Conservation (phyloP, 2,797 vertebrate species). For the Amphiprion clarkii region DNA sequence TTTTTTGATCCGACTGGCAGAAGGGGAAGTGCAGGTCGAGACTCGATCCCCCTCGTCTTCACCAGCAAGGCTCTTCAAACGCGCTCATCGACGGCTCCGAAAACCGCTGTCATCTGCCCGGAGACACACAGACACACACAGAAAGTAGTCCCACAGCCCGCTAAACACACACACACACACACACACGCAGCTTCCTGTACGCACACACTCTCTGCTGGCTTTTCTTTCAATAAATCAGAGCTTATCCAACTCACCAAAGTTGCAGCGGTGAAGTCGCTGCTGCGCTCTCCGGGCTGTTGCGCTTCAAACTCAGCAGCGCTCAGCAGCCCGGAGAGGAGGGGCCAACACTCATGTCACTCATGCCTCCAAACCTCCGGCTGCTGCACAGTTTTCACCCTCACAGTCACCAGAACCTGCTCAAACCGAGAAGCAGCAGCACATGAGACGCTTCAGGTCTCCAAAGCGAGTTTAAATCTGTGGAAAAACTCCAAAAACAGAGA, state of each 20-base stretch:
- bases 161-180: background rate
- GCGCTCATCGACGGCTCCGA: constrained; percentile 81
- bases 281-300: constrained; percentile 76
- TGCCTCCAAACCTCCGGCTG: constrained; percentile 34
- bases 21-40: constrained; percentile 57
- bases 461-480: background rate
- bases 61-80: constrained; percentile 71
- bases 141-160: constrained; percentile 53
- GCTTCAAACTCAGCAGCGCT: constrained; percentile 67
- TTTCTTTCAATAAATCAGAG: constrained; percentile 29
- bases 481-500: background rate
- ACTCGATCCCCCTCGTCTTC: constrained; percentile 69
- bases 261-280: constrained; percentile 71
- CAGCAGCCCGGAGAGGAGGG: constrained; percentile 71
- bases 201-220: background rate
- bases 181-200: background rate
- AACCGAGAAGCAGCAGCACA: background rate
- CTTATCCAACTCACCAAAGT: constrained; percentile 80
- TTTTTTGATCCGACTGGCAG: constrained; percentile 67
- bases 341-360: constrained; percentile 74
- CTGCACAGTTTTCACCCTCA: background rate
- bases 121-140: constrained; percentile 57
- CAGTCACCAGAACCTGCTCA: background rate
- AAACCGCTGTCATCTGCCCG: constrained; percentile 73
- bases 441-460: background rate